Percentiles rank a stretch among this genome's conserved stretches.
phyloP scores from a whole-genome alignment of 1,140 invertebrate species.

The Drosophila pallidifrons region DNA sequence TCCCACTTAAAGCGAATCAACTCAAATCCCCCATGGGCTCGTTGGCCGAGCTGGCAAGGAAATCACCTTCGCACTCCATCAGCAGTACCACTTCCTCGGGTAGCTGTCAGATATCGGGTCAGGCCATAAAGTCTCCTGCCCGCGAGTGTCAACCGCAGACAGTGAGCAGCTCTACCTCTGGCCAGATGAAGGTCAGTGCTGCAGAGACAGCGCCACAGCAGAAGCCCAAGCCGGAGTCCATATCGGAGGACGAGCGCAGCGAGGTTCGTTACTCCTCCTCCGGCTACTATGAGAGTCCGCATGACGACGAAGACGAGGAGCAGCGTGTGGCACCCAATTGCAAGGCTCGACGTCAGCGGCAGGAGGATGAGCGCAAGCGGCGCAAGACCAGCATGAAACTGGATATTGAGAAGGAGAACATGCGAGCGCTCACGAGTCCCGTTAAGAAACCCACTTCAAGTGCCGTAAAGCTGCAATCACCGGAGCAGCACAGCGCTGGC shows the following conservation, averaged over 20 bases:
- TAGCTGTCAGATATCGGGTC: conserved; percentile 87
- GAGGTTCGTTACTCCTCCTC: conserved; percentile 90
- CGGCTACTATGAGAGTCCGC: conserved; percentile 92
- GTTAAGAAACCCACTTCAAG: conserved; percentile 64
- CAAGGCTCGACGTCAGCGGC: conserved; percentile 66
- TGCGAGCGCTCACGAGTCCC: conserved; percentile 80
- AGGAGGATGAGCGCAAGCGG: conserved; percentile 83
- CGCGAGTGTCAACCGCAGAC: conserved; percentile 70
- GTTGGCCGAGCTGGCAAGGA: conserved; percentile 66
- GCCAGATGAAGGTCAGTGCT: conserved; percentile 50
- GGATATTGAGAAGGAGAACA: conserved; percentile 84
- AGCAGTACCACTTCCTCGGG: conserved; percentile 88
- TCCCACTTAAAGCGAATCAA: conserved; percentile 3
- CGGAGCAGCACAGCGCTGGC: conserved; percentile 61
- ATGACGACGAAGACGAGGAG: conserved; percentile 87
- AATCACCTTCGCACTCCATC: conserved; percentile 85
- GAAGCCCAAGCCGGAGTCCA: conserved; percentile 85
- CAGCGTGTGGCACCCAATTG: conserved; percentile 38
- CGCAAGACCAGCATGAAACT: conserved; percentile 83
- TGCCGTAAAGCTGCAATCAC: conserved; percentile 52
- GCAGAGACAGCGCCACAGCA: conserved; percentile 17
- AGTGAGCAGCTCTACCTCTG: conserved; percentile 37
- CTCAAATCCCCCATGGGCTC: conserved; percentile 67
- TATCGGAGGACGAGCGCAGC: conserved; percentile 89
- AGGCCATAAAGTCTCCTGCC: conserved; percentile 73